A percentile compares a stretch with the other conserved stretches of the same genome.
phyloP scores from a whole-genome alignment of 2,888 invertebrate genomes.

The Melanostoma mellinum region DNA sequence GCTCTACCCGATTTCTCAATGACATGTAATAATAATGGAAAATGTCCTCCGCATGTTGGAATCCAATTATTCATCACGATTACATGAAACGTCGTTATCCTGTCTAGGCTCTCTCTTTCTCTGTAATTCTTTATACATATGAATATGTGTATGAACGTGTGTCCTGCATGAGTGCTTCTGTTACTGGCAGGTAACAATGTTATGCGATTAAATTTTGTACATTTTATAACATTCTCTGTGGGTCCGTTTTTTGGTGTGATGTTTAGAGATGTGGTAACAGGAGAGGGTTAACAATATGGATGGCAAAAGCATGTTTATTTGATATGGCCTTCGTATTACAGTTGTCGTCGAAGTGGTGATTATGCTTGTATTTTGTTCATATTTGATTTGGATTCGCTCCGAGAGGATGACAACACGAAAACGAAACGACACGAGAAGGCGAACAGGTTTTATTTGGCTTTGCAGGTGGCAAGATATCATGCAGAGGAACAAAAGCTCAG shows the following conservation, averaged over 20 bases:
- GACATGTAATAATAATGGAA: conserved; percentile 72
- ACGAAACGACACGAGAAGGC: background rate
- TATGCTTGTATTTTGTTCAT: conserved; percentile 32
- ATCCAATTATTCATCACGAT: conserved; percentile 73
- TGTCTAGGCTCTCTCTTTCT: conserved; percentile 47
- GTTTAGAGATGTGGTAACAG: rapidly evolving
- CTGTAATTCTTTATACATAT: background rate
- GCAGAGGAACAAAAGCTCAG: conserved; percentile 53
- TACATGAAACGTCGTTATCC: conserved; percentile 72
- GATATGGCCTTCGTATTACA: conserved; percentile 13
- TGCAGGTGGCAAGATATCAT: conserved; percentile 46
- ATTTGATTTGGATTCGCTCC: conserved; percentile 3
- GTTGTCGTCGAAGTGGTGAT: conserved; percentile 37
- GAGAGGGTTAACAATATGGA: background rate
- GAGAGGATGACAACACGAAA: background rate
- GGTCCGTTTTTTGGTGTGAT: background rate
- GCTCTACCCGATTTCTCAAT: conserved; percentile 50
- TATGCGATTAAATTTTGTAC: conserved; percentile 51
- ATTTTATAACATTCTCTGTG: conserved; percentile 52
- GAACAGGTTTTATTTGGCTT: conserved; percentile 51
- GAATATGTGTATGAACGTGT: conserved; percentile 40
- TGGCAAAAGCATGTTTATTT: conserved; percentile 16
- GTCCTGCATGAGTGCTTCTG: conserved; percentile 65
- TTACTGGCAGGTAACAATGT: conserved; percentile 63
- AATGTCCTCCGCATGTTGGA: conserved; percentile 71